Evolutionary conservation across 1,140 invertebrate genomes (phyloP), one percentile per base, ranked within the genome.

Genomic region (Ericerus pela): DNA sequence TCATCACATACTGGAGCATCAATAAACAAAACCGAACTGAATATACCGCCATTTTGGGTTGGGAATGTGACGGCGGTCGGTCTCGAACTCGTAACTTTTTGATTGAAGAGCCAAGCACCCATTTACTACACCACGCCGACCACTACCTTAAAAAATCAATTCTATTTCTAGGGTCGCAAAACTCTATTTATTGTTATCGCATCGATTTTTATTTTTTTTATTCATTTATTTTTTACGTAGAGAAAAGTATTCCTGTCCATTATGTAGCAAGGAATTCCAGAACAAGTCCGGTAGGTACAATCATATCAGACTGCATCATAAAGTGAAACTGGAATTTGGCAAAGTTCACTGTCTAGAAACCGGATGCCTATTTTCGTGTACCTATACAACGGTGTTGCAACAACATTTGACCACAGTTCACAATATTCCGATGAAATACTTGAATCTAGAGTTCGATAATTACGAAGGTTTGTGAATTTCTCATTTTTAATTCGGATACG

Each of bases 291-390:
- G 41, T 47, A 18, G 41, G 4, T 47, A 47, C 26, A 47, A 47
- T 47, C 41, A 47, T 24, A 47, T 47, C 22, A 47, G 26, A 24
- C 22, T 47, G 12, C 41, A 47, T 16, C 41, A 47, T 14, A 47
- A 47, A 47, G 41, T 47, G 41, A 47, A 47, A 47, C 41, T 47
- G 26, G 41, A 47, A 10, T 47, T 47, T 14, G 41, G 41, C 8
- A 47, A 47, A 47, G 41, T 47, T 22, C 41, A 47, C 14, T 47
- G 41, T 24, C 26, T 47, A 22, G 41, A 47, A 47, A 24, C 41
- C 41, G 41, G 41, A 2, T 47, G 41, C 20, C 26, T 47, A 24
- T 47, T 47, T 47, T 47, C 41, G 2, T 47, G 41, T 14, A 47
- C 26, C 20, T 47, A 47, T 47, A 47, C 41, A 24, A 47, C 41